Base-by-base conservation (phyloP, 1,140 invertebrate species). In the Drosophila sechellia region DNA sequence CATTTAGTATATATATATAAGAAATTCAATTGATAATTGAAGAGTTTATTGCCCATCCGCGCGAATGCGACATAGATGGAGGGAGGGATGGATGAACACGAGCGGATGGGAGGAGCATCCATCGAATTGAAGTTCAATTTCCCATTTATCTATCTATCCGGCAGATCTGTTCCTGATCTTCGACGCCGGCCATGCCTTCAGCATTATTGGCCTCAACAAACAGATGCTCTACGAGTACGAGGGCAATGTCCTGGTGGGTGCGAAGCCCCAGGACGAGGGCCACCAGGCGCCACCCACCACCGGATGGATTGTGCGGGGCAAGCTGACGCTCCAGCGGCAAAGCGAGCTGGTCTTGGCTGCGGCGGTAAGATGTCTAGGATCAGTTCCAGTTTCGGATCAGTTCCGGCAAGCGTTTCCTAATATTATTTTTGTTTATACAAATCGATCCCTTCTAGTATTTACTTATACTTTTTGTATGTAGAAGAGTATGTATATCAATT, bases 191-290 rank as follows among this genome's bases (percentile, higher is more conserved):
- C 72, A 68, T 73, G 73, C 84, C 53, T 90, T 90, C 66, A 91
- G 90, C 75, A 90, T 92, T 40, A 91, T 91, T 58, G 90, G 86
- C 27, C 64, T 89, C 58, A 86, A 92, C 63, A 85, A 91, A 61
- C 91, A 92, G 84, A 89, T 91, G 77, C 80, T 92, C 12, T 92
- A 92, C 63, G 91, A 92, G 43, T 92, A 92, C 69, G 86, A 85
- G 39, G 91, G 91, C 50, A 91, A 83, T 56, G 91, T 92, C 20
- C 60, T 80, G 10, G 91, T 92, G 20, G 90, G 90, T 22, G 91
- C 91, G 2, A 92, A 92, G 77, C 76, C 90, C 35, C 91, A 79
- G 68, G 91, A 92, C 55, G 87, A 90, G 58, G 77, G 75, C 31
- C 75, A 84, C 42, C 68, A 79, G 11, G 60, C 90, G 39, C 81